Conservation (phyloP, 1,140 invertebrate genomes). For the Cyclargus thomasi region DNA sequence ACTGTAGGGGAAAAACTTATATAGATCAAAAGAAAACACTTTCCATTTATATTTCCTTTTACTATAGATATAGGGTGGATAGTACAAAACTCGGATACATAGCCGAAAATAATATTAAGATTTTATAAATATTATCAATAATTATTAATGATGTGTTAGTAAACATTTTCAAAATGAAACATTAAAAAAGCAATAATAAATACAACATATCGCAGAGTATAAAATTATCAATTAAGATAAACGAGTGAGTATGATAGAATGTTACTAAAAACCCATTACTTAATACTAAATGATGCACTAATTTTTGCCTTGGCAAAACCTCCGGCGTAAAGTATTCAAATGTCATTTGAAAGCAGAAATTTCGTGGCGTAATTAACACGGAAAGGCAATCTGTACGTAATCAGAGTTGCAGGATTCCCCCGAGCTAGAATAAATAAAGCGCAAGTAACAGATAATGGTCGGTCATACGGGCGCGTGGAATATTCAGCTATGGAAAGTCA, state of each 20-base stretch:
- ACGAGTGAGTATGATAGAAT: no score
- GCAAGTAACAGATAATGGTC: slow-evolving; percentile 13
- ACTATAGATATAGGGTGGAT: background rate
- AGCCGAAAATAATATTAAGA: no score
- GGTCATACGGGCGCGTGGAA: slow-evolving; percentile 17
- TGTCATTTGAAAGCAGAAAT: slow-evolving; percentile 4
- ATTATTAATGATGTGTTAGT: no score
- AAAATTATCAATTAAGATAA: no score
- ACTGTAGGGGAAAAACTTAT: background rate
- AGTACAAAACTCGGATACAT: no score
- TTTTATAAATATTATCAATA: no score
- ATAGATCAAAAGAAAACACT: background rate
- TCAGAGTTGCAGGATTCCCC: slow-evolving; percentile 7
- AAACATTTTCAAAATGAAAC: no score
- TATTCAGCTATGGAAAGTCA: slow-evolving; percentile 41
- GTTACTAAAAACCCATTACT: background rate
- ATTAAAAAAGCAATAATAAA: no score
- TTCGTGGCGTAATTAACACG: background rate
- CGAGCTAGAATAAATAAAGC: slow-evolving; percentile 9
- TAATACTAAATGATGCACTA: background rate
- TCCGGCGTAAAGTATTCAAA: background rate
- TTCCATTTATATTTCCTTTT: background rate
- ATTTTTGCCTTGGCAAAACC: background rate
- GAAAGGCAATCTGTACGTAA: slow-evolving; percentile 7
- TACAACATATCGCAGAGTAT: no score